Evolutionary conservation across 1,140 invertebrate genomes (phyloP).

Genomic region (Ceratoteleas bidentatus): DNA sequence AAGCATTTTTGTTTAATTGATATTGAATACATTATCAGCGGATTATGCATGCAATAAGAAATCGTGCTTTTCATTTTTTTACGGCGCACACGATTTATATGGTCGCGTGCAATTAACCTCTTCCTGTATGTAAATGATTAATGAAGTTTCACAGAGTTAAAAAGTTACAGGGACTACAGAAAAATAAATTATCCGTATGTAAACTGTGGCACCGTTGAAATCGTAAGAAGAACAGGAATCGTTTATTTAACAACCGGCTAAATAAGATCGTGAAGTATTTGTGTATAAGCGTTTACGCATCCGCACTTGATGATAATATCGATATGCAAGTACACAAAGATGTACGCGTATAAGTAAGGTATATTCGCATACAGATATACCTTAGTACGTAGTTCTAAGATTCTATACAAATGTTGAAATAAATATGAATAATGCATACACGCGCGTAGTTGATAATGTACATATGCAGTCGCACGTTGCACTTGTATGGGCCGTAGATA

Average conservation of each 20-base stretch:
- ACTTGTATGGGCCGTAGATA: constrained; percentile 20
- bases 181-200: constrained; percentile 20
- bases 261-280: too few relatives aligned
- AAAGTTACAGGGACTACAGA: constrained; percentile 21
- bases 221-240: too few relatives aligned
- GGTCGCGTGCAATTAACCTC: constrained; percentile 56
- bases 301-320: background rate
- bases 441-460: constrained; percentile 19
- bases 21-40: constrained; percentile 35
- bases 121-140: constrained; percentile 63
- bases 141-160: constrained; percentile 53
- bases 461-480: constrained; percentile 2
- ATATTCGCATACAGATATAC: background rate
- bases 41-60: constrained; percentile 48
- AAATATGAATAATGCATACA: constrained; percentile 16
- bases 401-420: background rate
- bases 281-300: too few relatives aligned
- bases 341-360: background rate
- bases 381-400: background rate
- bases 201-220: background rate
- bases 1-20: constrained; percentile 33
- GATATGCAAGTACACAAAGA: background rate
- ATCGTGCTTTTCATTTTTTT: constrained; percentile 49
- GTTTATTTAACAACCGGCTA: too few relatives aligned
- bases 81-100: constrained; percentile 48